phyloP scores from a whole-genome alignment of 2,888 invertebrate species.

The Agrilus mali region DNA sequence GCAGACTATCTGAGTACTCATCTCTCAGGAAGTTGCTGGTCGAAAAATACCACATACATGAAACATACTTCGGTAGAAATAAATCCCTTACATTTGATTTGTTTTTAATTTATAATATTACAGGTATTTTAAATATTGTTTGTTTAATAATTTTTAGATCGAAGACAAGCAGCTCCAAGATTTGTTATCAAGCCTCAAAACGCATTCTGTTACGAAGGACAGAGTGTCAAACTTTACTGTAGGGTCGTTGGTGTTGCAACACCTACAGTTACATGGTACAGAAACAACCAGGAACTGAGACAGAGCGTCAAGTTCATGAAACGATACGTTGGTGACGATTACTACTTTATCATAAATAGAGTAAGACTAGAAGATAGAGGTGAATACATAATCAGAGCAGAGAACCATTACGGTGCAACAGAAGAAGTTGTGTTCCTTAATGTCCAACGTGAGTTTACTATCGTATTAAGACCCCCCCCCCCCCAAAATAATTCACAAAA shows the following conservation, averaged over 20 bases:
- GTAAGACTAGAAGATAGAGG: conserved; percentile 92
- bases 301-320: conserved; percentile 99
- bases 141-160: conserved; percentile 46
- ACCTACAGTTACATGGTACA: conserved; percentile 91
- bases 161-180: conserved; percentile 93
- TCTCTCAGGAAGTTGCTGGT: conserved; percentile 89
- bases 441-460: conserved; percentile 75
- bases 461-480: neutral
- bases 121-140: conserved; percentile 4
- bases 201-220: conserved; percentile 93
- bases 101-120: conserved; percentile 1
- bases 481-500: too few relatives aligned
- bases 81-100: neutral
- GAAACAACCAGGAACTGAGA: conserved; percentile 81
- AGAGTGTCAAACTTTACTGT: conserved; percentile 94
- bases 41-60: conserved; percentile 94
- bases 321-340: conserved; percentile 90
- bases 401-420: conserved; percentile 90
- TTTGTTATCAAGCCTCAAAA: conserved; percentile 96
- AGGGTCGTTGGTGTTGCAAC: conserved; percentile 90
- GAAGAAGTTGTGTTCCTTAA: conserved; percentile 96
- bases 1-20: conserved; percentile 93
- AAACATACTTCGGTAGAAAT: conserved; percentile 73
- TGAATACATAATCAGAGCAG: conserved; percentile 92
- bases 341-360: conserved; percentile 94